A percentile compares a stretch with the other conserved stretches of the same genome.
phyloP scores from a whole-genome alignment of 2,888 invertebrate genomes.

The Philereme vetulata region DNA sequence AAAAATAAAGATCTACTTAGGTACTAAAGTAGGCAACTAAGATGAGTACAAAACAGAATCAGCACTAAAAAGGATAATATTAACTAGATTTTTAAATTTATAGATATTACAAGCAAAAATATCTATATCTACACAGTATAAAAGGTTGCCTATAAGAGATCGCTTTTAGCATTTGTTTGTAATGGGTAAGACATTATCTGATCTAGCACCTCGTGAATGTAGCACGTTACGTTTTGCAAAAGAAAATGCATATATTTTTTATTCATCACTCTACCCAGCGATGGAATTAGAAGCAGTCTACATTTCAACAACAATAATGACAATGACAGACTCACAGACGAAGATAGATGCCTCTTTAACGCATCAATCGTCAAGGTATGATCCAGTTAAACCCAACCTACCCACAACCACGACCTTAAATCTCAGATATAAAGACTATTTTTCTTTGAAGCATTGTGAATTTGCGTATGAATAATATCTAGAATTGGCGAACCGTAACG shows the following conservation, averaged over 20 bases:
- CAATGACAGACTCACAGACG: conserved; percentile 28
- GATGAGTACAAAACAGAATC: too few relatives aligned
- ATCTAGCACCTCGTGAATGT: too few relatives aligned
- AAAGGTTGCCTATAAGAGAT: too few relatives aligned
- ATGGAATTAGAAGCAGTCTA: conserved; percentile 17
- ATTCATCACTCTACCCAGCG: neutral
- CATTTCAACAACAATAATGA: conserved; percentile 24
- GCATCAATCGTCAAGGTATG: conserved; percentile 30
- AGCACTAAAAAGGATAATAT: too few relatives aligned
- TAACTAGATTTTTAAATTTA: too few relatives aligned
- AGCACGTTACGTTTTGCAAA: neutral
- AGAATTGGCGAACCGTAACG: conserved; percentile 28
- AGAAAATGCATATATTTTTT: neutral
- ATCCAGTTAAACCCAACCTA: conserved; percentile 18
- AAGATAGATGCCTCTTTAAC: conserved; percentile 28
- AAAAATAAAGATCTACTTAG: too few relatives aligned
- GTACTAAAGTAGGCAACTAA: too few relatives aligned
- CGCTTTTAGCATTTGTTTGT: too few relatives aligned
- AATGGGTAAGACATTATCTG: too few relatives aligned
- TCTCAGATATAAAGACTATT: conserved; percentile 1
- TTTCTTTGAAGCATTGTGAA: conserved; percentile 11
- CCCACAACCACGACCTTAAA: neutral
- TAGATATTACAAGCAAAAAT: too few relatives aligned
- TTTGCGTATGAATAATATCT: conserved; percentile 29
- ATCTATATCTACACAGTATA: too few relatives aligned